A percentile compares a stretch with the other conserved stretches of the same genome.
Conservation (phyloP, 2,797 vertebrate genomes). For the Discoglossus pictus region DNA sequence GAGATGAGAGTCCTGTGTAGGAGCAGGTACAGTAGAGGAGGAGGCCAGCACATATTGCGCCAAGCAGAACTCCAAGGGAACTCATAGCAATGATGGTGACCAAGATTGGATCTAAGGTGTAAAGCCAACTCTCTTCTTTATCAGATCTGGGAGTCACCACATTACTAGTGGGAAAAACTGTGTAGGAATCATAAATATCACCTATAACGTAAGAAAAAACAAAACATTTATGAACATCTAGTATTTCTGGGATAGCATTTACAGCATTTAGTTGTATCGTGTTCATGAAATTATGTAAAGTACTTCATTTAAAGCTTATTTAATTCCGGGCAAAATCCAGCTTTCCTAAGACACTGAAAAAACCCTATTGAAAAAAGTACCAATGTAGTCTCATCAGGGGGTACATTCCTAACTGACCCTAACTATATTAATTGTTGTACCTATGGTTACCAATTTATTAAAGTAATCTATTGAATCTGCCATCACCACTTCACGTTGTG, state of each 20-base stretch:
- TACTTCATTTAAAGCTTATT: neutral
- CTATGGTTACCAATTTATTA: no score
- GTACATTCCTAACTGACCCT: no score
- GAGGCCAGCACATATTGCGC: conserved; percentile 89
- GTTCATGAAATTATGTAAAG: neutral
- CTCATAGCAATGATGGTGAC: conserved; percentile 99
- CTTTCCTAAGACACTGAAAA: neutral
- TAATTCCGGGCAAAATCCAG: neutral
- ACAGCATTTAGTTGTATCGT: no score
- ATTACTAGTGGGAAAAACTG: conserved; percentile 76
- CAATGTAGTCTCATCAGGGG: no score
- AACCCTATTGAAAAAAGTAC: no score
- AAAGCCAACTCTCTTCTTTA: conserved; percentile 91
- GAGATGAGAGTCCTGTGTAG: conserved; percentile 87
- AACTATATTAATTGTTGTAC: no score
- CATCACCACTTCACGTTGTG: no score
- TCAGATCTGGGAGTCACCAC: conserved; percentile 80
- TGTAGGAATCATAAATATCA: conserved; percentile 81
- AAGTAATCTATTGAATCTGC: no score
- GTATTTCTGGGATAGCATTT: no score
- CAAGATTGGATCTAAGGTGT: conserved; percentile 93
- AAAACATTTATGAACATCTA: conserved; percentile 10
- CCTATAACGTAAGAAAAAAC: conserved; percentile 66
- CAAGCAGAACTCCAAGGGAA: conserved; percentile 89
- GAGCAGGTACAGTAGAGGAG: conserved; percentile 96